Base-by-base conservation (phyloP, 2,797 vertebrate genomes). In the Halcyon badia region DNA sequence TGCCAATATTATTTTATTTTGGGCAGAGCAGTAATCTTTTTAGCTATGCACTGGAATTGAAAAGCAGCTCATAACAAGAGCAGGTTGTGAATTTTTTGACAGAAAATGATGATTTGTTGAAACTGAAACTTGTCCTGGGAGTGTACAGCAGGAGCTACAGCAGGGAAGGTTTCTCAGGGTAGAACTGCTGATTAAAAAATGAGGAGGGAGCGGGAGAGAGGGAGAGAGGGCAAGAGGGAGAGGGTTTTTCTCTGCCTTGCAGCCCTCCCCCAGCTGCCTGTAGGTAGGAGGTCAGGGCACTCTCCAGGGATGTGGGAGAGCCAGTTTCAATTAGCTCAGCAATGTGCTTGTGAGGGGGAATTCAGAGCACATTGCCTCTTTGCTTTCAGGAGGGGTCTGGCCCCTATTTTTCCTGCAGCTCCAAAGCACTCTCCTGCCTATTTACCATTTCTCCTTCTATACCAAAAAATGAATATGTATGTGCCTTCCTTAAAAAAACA, bases 311-410 rank as follows among this genome's bases (percentile, higher is more conserved):
- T 89, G 71, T 84, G 81, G 87, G 84, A 92, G 96, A 94, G 90
- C 71, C 96, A 83, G 78, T 93, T 95, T 90, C 95, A 93, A 95
- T 96, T 90, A 94, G 89, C 90, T 95, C 88, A 66, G 75, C 94
- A 80, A 73, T 41, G 87, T 8, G 76, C n/a, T 82, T 57, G 51
- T 19, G 37, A 87, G 69, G 42, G 60, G 51, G 66, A 61, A 90
- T 77, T 83, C 69, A 91, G 71, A 80, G 28, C 49, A 22, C 60
- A 82, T 64, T 4, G 6, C 41, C 57, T 64, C 44, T 51, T 44
- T 0, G 20, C 87, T 87, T 83, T 75, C 6, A 1, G 48, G 60
- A 31, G 28, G 37, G 10, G 25, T 31, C 33, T 61, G 51, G 51
- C 16, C 48, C 70, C 46, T 46, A 35, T 41, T 79, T 80, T 37